A percentile compares a stretch with the other conserved stretches of the same genome.
Evolutionary conservation across 2,888 invertebrate species (phyloP).

Genomic region (Atherix ibis): DNA sequence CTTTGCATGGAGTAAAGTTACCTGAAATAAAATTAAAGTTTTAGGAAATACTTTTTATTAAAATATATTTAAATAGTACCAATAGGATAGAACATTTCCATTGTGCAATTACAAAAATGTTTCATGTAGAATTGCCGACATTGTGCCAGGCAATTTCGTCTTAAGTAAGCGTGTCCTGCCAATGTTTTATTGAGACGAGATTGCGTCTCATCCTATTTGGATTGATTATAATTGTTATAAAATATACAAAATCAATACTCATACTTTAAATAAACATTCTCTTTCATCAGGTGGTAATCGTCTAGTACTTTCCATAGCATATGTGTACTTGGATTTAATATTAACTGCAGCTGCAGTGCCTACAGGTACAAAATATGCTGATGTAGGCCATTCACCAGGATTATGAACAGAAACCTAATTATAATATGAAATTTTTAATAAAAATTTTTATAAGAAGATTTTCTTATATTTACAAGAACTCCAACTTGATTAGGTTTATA

Average conservation of each 20-base stretch:
- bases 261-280: slow-evolving; percentile 22
- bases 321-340: slow-evolving; percentile 22
- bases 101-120: slow-evolving; percentile 27
- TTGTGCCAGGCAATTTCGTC: slow-evolving; percentile 27
- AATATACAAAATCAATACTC: background rate
- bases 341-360: slow-evolving; percentile 22
- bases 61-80: too few relatives aligned
- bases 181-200: slow-evolving; percentile 22
- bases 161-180: slow-evolving; percentile 24
- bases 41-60: background rate
- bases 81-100: slow-evolving; percentile 28
- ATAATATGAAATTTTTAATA: background rate
- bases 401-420: slow-evolving; percentile 14
- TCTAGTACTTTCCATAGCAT: slow-evolving; percentile 18
- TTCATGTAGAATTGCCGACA: slow-evolving; percentile 29
- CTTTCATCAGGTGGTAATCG: slow-evolving; percentile 18
- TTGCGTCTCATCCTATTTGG: slow-evolving; percentile 20
- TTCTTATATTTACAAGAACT: slow-evolving; percentile 14
- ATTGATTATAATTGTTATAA: slow-evolving; percentile 1
- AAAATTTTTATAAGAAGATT: background rate
- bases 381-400: slow-evolving; percentile 20
- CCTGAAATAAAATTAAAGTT: slow-evolving; percentile 6
- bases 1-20: slow-evolving; percentile 9
- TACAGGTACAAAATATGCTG: slow-evolving; percentile 17
- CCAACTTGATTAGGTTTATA: slow-evolving; percentile 14